Percentiles rank a stretch among this genome's conserved stretches.
Evolutionary conservation across 2,113 vertebrate species (phyloP).

Genomic region (Lonchura striata): DNA sequence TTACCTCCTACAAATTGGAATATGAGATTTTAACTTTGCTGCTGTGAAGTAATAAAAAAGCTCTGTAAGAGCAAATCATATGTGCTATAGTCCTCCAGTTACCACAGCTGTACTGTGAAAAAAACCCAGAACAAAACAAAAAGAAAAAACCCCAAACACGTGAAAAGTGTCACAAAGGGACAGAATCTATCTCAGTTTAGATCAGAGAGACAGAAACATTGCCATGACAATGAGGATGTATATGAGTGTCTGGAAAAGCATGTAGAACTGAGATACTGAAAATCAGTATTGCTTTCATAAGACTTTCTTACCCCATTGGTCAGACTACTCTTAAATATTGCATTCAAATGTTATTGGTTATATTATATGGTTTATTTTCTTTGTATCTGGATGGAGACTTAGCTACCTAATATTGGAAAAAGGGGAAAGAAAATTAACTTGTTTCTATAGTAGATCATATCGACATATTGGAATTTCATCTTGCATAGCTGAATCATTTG

Average conservation of each 20-base stretch:
- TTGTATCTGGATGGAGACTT: slow-evolving; percentile 25
- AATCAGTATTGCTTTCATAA: not conserved
- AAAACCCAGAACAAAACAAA: not conserved
- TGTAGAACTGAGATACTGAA: not conserved
- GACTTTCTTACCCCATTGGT: not conserved
- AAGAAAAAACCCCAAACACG: not conserved
- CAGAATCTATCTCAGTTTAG: not conserved
- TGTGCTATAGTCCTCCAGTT: not conserved
- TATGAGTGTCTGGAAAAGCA: not conserved
- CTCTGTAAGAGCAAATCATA: not conserved
- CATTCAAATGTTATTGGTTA: not conserved
- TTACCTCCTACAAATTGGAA: slow-evolving; percentile 18
- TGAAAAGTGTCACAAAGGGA: not conserved
- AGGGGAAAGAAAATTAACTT: slow-evolving; percentile 21
- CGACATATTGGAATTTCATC: slow-evolving; percentile 39
- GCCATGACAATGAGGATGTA: not conserved
- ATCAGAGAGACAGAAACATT: not conserved
- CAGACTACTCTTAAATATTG: not conserved
- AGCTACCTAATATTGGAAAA: slow-evolving; percentile 27
- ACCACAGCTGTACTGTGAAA: not conserved
- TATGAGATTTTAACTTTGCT: slow-evolving; percentile 42
- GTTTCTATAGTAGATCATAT: slow-evolving; percentile 43
- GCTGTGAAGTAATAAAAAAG: slow-evolving; percentile 46
- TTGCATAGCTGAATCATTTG: slow-evolving; percentile 50
- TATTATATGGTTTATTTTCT: slow-evolving; percentile 36